These are phyloP conservation scores for Pomacea maculata DNA, from an alignment of 1,140 invertebrate species.

Conservation along the genomic window DNA sequence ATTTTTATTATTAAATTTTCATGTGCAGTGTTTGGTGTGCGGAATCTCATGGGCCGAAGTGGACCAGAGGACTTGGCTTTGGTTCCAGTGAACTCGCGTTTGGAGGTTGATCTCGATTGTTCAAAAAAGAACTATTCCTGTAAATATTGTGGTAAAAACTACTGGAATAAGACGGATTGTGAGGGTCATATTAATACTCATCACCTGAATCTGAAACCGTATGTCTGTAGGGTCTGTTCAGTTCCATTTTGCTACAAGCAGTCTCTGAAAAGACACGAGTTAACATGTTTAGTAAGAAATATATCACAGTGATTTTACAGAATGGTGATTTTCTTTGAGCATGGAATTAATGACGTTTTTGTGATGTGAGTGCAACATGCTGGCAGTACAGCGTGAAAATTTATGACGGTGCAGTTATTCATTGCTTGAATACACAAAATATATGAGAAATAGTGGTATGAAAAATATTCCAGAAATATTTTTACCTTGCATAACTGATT, in stretches of 20 bases:
- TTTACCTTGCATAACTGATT: no score
- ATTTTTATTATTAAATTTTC: neutral
- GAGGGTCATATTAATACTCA: conserved; percentile 17
- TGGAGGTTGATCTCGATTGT: neutral
- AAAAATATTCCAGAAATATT: no score
- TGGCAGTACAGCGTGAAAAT: no score
- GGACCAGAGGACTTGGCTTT: conserved; percentile 2
- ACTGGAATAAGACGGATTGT: conserved; percentile 17
- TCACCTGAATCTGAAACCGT: conserved; percentile 14
- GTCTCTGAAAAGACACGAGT: conserved; percentile 6
- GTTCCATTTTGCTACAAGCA: conserved; percentile 2
- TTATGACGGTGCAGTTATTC: no score
- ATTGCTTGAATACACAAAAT: no score
- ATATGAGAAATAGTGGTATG: no score
- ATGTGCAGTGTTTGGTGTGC: conserved; percentile 18
- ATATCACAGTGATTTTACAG: no score
- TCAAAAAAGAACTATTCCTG: conserved; percentile 11
- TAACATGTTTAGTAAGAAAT: neutral
- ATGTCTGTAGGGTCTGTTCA: conserved; percentile 11
- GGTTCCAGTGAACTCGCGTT: neutral
- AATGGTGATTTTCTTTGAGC: no score
- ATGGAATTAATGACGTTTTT: no score
- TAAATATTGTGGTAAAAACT: conserved; percentile 17
- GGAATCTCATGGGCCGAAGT: neutral
- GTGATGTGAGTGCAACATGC: no score